Conservation (phyloP, 1,140 invertebrate species). For the Brachionus rubens region DNA sequence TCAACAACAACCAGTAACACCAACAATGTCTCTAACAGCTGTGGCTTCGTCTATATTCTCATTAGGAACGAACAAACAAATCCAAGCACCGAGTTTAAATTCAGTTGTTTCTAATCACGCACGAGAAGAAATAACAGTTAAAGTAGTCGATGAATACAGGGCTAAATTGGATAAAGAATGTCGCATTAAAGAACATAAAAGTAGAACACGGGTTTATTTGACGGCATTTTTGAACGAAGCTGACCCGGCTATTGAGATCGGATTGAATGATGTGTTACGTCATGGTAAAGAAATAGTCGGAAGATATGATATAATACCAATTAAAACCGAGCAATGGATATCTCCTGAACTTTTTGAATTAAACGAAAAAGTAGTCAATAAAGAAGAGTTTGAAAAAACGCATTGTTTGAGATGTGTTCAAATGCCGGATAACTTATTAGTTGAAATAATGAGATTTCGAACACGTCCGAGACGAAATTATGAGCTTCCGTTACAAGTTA, state of each 20-base stretch:
- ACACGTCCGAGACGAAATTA: constrained; percentile 90
- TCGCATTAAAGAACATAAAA: constrained; percentile 80
- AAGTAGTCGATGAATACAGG: constrained; percentile 90
- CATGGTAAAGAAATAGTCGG: constrained; percentile 98
- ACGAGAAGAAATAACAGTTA: constrained; percentile 94
- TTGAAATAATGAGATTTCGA: constrained; percentile 83
- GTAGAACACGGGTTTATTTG: constrained; percentile 88
- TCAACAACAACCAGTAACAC: not conserved
- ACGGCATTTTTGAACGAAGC: constrained; percentile 75
- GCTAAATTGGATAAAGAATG: constrained; percentile 80
- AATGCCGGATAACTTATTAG: constrained; percentile 86
- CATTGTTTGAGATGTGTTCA: constrained; percentile 93
- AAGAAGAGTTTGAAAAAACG: constrained; percentile 81
- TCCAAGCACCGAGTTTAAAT: constrained; percentile 64
- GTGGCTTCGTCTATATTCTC: constrained; percentile 67
- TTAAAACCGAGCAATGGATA: constrained; percentile 87
- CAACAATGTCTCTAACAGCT: constrained; percentile 69
- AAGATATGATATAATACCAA: constrained; percentile 96
- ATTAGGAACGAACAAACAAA: constrained; percentile 29
- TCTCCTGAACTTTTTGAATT: constrained; percentile 88
- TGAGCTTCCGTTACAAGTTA: constrained; percentile 91
- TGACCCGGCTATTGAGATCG: constrained; percentile 85
- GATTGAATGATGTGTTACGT: constrained; percentile 89
- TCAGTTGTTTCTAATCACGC: constrained; percentile 78
- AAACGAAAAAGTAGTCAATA: constrained; percentile 80